Conservation (phyloP, 2,888 invertebrate species). For the Acheta domesticus region DNA sequence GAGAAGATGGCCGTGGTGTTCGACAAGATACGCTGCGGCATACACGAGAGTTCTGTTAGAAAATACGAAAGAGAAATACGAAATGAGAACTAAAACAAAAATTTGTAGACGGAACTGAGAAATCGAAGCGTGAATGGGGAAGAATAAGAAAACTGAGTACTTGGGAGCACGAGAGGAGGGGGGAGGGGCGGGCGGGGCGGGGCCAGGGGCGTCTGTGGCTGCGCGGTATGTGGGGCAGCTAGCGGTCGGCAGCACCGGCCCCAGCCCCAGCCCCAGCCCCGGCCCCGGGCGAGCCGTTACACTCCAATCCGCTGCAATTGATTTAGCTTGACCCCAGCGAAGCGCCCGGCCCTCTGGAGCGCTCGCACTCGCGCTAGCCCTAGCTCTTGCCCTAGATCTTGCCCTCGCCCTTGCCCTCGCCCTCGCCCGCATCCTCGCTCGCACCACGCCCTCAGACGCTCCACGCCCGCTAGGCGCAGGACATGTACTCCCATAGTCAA, state of each 20-base stretch:
- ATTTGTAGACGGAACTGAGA: too few relatives aligned
- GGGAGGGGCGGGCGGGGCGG: neutral
- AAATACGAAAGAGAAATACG: too few relatives aligned
- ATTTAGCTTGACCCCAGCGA: neutral
- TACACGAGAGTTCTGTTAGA: too few relatives aligned
- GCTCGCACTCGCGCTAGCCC: neutral
- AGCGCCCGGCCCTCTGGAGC: neutral
- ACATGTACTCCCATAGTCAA: neutral
- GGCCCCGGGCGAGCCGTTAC: constrained; percentile 1
- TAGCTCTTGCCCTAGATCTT: too few relatives aligned
- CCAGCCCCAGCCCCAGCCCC: neutral
- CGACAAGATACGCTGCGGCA: too few relatives aligned
- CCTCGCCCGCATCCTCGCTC: too few relatives aligned
- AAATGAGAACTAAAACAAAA: too few relatives aligned
- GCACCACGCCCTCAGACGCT: neutral
- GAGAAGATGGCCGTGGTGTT: too few relatives aligned
- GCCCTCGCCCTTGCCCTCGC: too few relatives aligned
- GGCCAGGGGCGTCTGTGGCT: neutral
- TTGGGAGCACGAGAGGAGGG: too few relatives aligned
- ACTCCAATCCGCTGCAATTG: neutral
- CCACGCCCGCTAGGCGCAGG: neutral
- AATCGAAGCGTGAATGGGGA: too few relatives aligned
- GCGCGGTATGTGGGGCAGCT: neutral
- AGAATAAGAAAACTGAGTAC: too few relatives aligned
- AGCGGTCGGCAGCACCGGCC: neutral